Evolutionary conservation across 2,113 vertebrate species (phyloP).

Genomic region (Calcarius ornatus): DNA sequence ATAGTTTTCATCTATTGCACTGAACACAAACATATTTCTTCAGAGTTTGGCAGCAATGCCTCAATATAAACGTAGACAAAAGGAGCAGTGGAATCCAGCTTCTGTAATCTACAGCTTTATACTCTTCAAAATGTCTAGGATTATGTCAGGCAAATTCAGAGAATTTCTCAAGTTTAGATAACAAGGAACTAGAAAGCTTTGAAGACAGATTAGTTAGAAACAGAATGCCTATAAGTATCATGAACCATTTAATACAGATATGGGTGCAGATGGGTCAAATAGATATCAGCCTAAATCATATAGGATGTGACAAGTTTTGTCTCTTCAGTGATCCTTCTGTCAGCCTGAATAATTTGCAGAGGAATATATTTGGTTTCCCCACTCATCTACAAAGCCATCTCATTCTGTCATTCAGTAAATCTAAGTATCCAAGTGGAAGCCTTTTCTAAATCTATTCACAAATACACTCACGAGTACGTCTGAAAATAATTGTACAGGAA

Average conservation of each 20-base stretch:
- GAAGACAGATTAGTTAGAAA: conserved; percentile 47
- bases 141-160: conserved; percentile 10
- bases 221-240: neutral
- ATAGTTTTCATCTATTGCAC: neutral
- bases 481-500: neutral
- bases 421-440: neutral
- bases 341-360: conserved; percentile 50
- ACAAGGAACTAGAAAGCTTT: conserved; percentile 30
- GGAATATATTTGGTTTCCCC: neutral
- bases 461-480: neutral
- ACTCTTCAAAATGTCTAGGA: conserved; percentile 10
- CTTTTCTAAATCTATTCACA: conserved; percentile 16
- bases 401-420: conserved; percentile 47
- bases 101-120: conserved; percentile 21
- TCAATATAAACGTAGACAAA: neutral
- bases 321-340: conserved; percentile 51
- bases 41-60: neutral
- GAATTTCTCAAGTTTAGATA: conserved; percentile 11
- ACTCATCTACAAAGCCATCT: neutral
- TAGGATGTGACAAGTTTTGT: conserved; percentile 32
- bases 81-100: neutral
- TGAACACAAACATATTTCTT: conserved; percentile 2
- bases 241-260: conserved; percentile 29
- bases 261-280: neutral
- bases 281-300: conserved; percentile 45